Evolutionary conservation across 2,888 invertebrate species (phyloP).

Genomic region (Hyppa rectilinea): DNA sequence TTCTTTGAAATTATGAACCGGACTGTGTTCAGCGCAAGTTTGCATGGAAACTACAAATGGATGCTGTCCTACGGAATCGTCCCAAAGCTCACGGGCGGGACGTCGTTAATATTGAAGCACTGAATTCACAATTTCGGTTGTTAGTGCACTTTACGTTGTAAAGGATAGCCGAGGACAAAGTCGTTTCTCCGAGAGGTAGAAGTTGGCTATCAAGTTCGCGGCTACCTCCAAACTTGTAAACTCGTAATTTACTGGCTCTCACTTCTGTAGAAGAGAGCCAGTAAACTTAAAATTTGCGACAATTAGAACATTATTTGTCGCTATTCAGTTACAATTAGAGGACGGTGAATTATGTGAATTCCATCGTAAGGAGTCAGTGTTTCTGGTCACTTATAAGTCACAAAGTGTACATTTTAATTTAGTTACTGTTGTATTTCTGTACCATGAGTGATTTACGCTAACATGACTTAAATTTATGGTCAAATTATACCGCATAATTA

Average conservation of each 20-base stretch:
- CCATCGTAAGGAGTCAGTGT: conserved; percentile 32
- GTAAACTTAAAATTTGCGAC: too few species aligned
- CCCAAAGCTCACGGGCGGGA: conserved; percentile 39
- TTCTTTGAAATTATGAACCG: conserved; percentile 46
- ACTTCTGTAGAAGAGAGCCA: too few species aligned
- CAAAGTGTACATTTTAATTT: conserved; percentile 56
- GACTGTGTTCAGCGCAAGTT: conserved; percentile 28
- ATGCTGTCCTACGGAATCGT: conserved; percentile 38
- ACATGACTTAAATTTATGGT: conserved; percentile 72
- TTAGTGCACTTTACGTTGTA: conserved; percentile 47
- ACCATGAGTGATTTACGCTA: conserved; percentile 73
- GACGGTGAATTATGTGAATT: conserved; percentile 59
- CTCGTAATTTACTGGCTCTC: conserved; percentile 45
- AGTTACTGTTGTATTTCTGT: conserved; percentile 62
- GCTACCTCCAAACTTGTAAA: conserved; percentile 36
- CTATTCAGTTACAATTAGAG: conserved; percentile 54
- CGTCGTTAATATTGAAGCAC: conserved; percentile 52
- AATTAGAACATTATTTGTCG: conserved; percentile 57
- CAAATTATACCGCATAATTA: conserved; percentile 72
- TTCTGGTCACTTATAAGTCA: conserved; percentile 48
- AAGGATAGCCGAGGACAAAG: conserved; percentile 50
- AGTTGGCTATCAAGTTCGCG: conserved; percentile 50
- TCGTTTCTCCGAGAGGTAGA: conserved; percentile 29
- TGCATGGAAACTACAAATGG: conserved; percentile 37
- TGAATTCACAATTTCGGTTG: conserved; percentile 54